These are phyloP conservation scores for Halcyon chelicuti DNA, from an alignment of 2,797 vertebrate species.

Conservation along the genomic window DNA sequence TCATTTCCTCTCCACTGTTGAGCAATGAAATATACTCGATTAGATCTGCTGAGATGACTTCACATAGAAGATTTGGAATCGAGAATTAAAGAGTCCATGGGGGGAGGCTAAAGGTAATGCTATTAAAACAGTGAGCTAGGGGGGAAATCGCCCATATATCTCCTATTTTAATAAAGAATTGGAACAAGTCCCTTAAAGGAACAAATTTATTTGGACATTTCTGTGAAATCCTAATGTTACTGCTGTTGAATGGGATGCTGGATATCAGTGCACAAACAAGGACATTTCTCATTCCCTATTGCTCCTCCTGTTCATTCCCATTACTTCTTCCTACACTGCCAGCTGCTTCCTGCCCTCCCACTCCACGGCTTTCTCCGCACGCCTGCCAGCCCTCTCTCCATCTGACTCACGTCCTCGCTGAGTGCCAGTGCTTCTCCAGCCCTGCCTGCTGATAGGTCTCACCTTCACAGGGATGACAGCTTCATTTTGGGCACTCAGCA, in stretches of 20 bases:
- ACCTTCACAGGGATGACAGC: neutral
- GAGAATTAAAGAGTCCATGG: neutral
- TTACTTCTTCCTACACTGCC: neutral
- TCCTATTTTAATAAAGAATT: neutral
- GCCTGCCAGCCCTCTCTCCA: neutral
- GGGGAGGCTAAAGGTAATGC: neutral
- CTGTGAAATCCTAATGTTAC: neutral
- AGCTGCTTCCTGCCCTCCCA: neutral
- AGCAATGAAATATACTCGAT: slow-evolving; percentile 39
- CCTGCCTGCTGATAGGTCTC: neutral
- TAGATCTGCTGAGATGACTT: slow-evolving; percentile 7
- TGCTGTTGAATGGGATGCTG: neutral
- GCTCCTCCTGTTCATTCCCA: neutral
- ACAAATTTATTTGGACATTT: neutral
- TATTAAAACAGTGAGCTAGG: neutral
- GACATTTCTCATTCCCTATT: neutral
- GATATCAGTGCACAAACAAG: accelerated
- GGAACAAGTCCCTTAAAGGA: neutral
- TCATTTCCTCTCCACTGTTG: slow-evolving; percentile 50
- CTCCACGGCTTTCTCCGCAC: neutral
- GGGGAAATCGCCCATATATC: neutral
- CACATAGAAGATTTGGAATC: neutral
- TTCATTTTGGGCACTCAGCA: neutral
- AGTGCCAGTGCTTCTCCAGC: neutral
- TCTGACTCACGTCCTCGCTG: neutral